Evolutionary conservation across 2,888 invertebrate genomes (phyloP).

Genomic region (Limenitis camilla): DNA sequence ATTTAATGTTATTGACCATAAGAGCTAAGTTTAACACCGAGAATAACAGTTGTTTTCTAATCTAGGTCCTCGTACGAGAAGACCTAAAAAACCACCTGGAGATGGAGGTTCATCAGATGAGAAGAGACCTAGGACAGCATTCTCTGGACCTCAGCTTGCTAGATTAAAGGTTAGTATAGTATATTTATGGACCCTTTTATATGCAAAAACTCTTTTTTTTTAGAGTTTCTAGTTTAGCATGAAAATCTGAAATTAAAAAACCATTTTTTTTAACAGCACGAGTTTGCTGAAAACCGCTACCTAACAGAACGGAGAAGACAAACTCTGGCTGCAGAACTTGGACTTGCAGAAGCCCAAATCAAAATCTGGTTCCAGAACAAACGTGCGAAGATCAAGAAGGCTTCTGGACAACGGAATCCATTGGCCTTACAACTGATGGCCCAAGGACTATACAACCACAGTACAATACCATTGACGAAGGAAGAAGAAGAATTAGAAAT

Average conservation of each 20-base stretch:
- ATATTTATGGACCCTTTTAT: no score
- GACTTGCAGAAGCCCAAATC: slow-evolving; percentile 96
- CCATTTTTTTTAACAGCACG: slow-evolving; percentile 76
- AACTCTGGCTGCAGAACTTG: slow-evolving; percentile 91
- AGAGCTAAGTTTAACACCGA: no score
- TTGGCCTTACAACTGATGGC: slow-evolving; percentile 94
- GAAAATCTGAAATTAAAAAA: no score
- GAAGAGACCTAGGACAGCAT: slow-evolving; percentile 96
- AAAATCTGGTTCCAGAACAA: slow-evolving; percentile 99
- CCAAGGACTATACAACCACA: slow-evolving; percentile 93
- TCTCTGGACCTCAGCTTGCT: slow-evolving; percentile 93
- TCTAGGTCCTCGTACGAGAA: slow-evolving; percentile 75
- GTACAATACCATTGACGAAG: slow-evolving; percentile 39
- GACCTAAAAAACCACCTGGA: slow-evolving; percentile 70
- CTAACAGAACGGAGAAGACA: slow-evolving; percentile 93
- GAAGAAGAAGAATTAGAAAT: slow-evolving; percentile 62
- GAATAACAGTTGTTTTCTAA: background rate
- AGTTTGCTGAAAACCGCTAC: slow-evolving; percentile 94
- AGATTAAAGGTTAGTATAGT: slow-evolving; percentile 81
- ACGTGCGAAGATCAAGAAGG: slow-evolving; percentile 96
- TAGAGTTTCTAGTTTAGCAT: no score
- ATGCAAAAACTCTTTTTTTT: no score
- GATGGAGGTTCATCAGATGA: slow-evolving; percentile 75
- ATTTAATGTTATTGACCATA: no score
- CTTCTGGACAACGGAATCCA: slow-evolving; percentile 87